Percentiles rank a stretch among this genome's conserved stretches.
Evolutionary conservation across 30 jellyfish, hydroid and myxozoan species (phyloP).

Genomic region (Aurelia aurita complex sp. Pacific): DNA sequence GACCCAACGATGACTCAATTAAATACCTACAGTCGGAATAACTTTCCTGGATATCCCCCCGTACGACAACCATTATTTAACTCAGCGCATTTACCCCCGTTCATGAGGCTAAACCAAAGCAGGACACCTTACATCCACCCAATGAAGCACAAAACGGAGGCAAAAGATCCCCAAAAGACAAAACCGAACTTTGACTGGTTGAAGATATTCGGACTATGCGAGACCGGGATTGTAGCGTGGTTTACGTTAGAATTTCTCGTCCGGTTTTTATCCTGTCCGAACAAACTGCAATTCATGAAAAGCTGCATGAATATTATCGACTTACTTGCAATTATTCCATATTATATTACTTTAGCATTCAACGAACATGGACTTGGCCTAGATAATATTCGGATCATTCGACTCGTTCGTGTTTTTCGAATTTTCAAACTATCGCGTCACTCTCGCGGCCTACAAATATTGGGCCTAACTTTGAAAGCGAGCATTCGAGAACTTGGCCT

Average conservation of each 20-base stretch:
- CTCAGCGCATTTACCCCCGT: constrained; percentile 31
- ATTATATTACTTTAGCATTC: constrained; percentile 74
- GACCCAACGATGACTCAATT: constrained; percentile 20
- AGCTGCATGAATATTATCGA: constrained; percentile 81
- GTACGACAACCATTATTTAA: constrained; percentile 25
- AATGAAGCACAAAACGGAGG: neutral
- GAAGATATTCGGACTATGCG: constrained; percentile 63
- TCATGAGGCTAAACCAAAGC: neutral
- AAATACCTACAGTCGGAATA: constrained; percentile 7
- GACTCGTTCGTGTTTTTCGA: constrained; percentile 94
- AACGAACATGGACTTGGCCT: constrained; percentile 77
- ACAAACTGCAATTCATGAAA: constrained; percentile 72
- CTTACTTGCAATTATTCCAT: constrained; percentile 84
- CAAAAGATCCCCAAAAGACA: neutral
- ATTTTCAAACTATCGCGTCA: constrained; percentile 93
- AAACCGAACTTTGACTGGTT: constrained; percentile 61
- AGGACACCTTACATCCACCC: neutral
- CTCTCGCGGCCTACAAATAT: constrained; percentile 92
- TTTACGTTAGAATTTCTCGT: constrained; percentile 83
- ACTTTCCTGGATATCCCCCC: constrained; percentile 3
- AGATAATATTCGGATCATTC: constrained; percentile 79
- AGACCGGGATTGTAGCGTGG: constrained; percentile 91
- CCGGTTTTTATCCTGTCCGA: constrained; percentile 82
- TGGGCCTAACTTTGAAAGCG: constrained; percentile 89
- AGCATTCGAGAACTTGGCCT: constrained; percentile 95